Conservation (phyloP, 2,113 vertebrate genomes). For the Zootoca vivipara region DNA sequence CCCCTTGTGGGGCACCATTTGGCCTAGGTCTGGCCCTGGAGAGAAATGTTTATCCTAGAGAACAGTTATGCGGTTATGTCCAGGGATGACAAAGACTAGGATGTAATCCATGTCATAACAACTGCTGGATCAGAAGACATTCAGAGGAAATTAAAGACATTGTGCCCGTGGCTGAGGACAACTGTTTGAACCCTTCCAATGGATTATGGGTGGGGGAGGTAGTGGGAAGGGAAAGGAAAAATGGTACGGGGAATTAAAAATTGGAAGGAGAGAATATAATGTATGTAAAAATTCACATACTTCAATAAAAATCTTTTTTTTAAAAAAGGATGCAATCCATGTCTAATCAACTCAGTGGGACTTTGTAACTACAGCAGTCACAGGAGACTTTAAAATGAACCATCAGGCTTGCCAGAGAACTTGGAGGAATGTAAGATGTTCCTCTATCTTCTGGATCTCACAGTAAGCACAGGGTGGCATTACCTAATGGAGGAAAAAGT, state of each 20-base stretch:
- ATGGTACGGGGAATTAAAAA: too few species aligned
- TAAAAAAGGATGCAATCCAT: slow-evolving; percentile 3
- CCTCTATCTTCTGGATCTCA: background rate
- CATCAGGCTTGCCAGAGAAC: background rate
- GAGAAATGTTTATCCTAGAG: background rate
- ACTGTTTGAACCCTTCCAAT: too few species aligned
- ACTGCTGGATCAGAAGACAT: too few species aligned
- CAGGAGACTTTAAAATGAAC: background rate
- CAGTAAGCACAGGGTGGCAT: background rate
- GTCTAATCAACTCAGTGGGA: background rate
- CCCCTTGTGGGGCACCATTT: too few species aligned
- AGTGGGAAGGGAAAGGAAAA: too few species aligned
- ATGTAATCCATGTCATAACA: background rate
- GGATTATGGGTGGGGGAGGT: too few species aligned
- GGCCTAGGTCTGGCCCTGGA: background rate
- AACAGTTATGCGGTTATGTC: background rate
- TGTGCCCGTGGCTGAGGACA: too few species aligned
- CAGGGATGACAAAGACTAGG: background rate
- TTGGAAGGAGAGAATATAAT: too few species aligned
- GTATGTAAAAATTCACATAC: too few species aligned
- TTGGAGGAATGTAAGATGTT: background rate
- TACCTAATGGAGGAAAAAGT: background rate
- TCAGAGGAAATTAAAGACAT: too few species aligned
- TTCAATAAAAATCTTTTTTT: too few species aligned
- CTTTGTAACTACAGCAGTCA: background rate